Percentiles rank a stretch among this genome's conserved stretches.
These are phyloP conservation scores for Scolopax mira DNA, from an alignment of 2,113 vertebrate species.

Conservation along the genomic window DNA sequence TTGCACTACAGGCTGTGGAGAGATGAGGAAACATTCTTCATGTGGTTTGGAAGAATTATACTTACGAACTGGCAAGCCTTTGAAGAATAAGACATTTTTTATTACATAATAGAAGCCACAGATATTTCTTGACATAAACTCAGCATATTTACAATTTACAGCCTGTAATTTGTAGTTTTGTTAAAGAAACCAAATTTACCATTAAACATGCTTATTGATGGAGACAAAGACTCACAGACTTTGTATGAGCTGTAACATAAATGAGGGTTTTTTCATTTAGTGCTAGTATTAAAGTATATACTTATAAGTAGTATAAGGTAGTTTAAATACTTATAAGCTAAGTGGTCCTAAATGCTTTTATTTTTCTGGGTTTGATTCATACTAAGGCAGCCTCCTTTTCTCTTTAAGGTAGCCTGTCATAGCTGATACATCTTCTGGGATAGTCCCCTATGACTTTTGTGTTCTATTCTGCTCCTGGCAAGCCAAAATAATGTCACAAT, in stretches of 20 bases:
- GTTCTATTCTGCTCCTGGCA: conserved; percentile 6
- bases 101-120: neutral
- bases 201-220: neutral
- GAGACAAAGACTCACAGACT: neutral
- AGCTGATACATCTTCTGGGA: conserved; percentile 19
- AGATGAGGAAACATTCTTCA: neutral
- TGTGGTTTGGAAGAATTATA: neutral
- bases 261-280: neutral
- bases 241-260: neutral
- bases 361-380: neutral
- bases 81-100: neutral
- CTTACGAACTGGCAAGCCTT: neutral
- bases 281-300: neutral
- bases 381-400: neutral
- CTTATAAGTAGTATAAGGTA: no score
- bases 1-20: neutral
- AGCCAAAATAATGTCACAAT: conserved; percentile 36
- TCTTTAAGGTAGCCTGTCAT: conserved; percentile 19
- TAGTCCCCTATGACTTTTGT: neutral
- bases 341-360: neutral
- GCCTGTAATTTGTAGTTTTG: neutral
- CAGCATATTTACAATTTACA: neutral
- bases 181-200: neutral
- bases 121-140: neutral
- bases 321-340: neutral